phyloP scores from a whole-genome alignment of 2,888 invertebrate genomes.

The Lobophora halterata region DNA sequence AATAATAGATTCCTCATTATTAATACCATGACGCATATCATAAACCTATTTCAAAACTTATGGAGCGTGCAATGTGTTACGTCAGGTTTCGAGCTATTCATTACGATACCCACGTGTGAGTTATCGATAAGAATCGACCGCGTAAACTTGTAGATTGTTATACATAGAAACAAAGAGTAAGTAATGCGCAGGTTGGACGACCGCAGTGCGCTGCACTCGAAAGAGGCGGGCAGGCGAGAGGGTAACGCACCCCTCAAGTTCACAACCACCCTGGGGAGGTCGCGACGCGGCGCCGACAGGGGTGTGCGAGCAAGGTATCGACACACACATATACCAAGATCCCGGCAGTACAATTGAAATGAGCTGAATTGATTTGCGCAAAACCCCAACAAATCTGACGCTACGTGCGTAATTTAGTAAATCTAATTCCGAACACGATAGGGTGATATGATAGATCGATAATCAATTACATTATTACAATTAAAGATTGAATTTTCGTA shows the following conservation, averaged over 20 bases:
- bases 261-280: constrained; percentile 64
- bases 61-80: constrained; percentile 34
- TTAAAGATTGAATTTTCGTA: constrained; percentile 12
- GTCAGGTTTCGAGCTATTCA: constrained; percentile 34
- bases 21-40: constrained; percentile 2
- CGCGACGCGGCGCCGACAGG: constrained; percentile 42
- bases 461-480: constrained; percentile 7
- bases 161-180: constrained; percentile 27
- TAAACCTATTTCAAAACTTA: constrained; percentile 22
- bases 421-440: constrained; percentile 22
- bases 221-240: constrained; percentile 38
- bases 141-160: constrained; percentile 31
- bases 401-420: constrained; percentile 19
- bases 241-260: constrained; percentile 78
- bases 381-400: constrained; percentile 26
- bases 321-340: constrained; percentile 43
- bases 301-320: constrained; percentile 42
- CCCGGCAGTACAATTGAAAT: constrained; percentile 38
- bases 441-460: constrained; percentile 7
- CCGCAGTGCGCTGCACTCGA: constrained; percentile 42
- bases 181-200: constrained; percentile 48
- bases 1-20: constrained; percentile 4
- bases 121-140: constrained; percentile 33
- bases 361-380: constrained; percentile 43
- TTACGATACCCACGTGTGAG: constrained; percentile 26